These are phyloP conservation scores for Philereme transversata DNA, from an alignment of 2,888 invertebrate genomes.

Conservation along the genomic window DNA sequence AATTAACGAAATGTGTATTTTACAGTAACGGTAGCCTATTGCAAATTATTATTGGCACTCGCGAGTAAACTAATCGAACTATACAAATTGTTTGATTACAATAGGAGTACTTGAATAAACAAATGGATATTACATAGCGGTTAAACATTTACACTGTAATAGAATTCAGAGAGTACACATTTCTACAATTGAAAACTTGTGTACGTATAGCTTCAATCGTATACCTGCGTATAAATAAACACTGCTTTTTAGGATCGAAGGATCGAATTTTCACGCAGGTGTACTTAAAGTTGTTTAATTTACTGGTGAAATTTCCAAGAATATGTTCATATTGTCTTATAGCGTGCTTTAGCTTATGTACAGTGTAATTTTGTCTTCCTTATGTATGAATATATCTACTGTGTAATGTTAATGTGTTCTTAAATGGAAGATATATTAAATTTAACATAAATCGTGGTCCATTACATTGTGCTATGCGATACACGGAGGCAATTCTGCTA, in stretches of 20 bases:
- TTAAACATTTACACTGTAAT: constrained; percentile 16
- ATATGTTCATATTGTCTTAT: constrained; percentile 8
- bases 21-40: constrained; percentile 47
- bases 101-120: constrained; percentile 4
- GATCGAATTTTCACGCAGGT: constrained; percentile 4
- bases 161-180: constrained; percentile 7
- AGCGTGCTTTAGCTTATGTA: constrained; percentile 7
- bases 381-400: constrained; percentile 2
- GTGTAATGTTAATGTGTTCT: constrained; percentile 19
- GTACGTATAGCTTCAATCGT: constrained; percentile 4
- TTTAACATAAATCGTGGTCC: constrained; percentile 23
- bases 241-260: constrained; percentile 10
- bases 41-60: constrained; percentile 32
- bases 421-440: constrained; percentile 15
- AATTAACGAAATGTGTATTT: constrained; percentile 60
- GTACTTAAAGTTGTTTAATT: constrained; percentile 17
- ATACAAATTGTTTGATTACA: constrained; percentile 10
- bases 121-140: constrained; percentile 1
- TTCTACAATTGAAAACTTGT: constrained; percentile 20
- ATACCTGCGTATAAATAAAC: constrained; percentile 9
- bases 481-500: constrained; percentile 35
- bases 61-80: neutral
- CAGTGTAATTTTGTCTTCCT: too few species aligned
- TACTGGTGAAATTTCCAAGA: constrained; percentile 12
- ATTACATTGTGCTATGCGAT: constrained; percentile 32